Conservation (phyloP, 2,888 invertebrate genomes). For the Volucella inflata region DNA sequence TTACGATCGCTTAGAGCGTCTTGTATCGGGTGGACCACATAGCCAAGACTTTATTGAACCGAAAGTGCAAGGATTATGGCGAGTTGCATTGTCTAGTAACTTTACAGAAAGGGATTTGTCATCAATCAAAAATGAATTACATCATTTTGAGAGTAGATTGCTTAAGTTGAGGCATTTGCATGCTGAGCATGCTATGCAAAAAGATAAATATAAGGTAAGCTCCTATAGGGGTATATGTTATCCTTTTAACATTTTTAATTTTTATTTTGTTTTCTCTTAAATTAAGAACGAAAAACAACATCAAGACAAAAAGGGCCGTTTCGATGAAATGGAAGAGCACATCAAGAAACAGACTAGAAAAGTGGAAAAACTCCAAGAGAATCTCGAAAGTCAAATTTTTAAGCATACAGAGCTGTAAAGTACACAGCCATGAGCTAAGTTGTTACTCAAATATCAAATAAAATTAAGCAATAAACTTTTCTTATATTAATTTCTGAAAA, state of each 20-base stretch:
- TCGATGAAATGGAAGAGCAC: conserved; percentile 88
- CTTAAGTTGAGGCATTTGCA: conserved; percentile 92
- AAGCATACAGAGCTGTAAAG: conserved; percentile 90
- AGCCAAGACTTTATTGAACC: conserved; percentile 95
- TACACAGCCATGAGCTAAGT: conserved; percentile 24
- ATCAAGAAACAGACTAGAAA: conserved; percentile 93
- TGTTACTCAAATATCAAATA: conserved; percentile 13
- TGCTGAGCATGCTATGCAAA: conserved; percentile 90
- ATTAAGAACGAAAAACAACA: conserved; percentile 85
- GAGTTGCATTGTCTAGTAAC: conserved; percentile 90
- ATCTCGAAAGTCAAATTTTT: conserved; percentile 91
- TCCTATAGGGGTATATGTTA: not conserved
- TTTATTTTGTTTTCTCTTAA: conserved; percentile 8
- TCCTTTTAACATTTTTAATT: not conserved
- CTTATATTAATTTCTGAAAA: not conserved
- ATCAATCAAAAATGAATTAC: conserved; percentile 93
- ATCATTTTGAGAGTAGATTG: conserved; percentile 91
- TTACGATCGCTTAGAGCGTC: conserved; percentile 90
- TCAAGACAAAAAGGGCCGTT: conserved; percentile 87
- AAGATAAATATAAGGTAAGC: conserved; percentile 87
- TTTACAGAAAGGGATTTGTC: conserved; percentile 92
- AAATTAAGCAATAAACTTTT: not conserved
- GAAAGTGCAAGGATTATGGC: conserved; percentile 95
- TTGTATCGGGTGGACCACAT: conserved; percentile 90
- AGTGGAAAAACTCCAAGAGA: conserved; percentile 93